A percentile compares a stretch with the other conserved stretches of the same genome.
Evolutionary conservation across 2,797 vertebrate species (phyloP).

Genomic region (Pangasius mekongensis): DNA sequence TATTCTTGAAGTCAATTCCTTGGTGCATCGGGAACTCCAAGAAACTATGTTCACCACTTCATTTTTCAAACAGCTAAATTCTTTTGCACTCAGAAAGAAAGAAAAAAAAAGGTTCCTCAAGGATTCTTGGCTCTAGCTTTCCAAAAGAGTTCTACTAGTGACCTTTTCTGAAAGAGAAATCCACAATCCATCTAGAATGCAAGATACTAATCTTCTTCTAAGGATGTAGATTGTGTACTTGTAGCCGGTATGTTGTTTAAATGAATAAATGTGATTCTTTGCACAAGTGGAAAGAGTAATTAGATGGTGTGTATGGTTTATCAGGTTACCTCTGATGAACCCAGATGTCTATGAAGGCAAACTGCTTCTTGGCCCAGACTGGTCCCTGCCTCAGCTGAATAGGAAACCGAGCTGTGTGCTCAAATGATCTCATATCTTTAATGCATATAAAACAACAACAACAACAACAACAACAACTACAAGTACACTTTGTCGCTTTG

Average conservation of each 20-base stretch:
- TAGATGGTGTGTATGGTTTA: too few species aligned
- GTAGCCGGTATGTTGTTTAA: not conserved
- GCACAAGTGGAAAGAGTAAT: not conserved
- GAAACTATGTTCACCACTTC: not conserved
- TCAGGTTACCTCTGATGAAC: not conserved
- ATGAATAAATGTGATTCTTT: not conserved
- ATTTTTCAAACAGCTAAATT: constrained; percentile 3
- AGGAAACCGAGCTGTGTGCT: not conserved
- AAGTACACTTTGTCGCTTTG: not conserved
- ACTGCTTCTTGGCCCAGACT: not conserved
- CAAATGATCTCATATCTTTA: not conserved
- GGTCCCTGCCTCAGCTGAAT: not conserved
- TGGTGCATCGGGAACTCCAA: not conserved
- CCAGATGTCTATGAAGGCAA: not conserved
- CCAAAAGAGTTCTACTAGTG: not conserved
- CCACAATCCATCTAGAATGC: not conserved
- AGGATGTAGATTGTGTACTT: not conserved
- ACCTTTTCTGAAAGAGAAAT: not conserved
- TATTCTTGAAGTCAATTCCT: constrained; percentile 9
- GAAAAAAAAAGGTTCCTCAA: not conserved
- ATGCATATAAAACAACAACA: too few species aligned
- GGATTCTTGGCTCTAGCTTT: not conserved
- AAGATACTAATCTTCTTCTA: too few species aligned
- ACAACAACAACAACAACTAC: not conserved
- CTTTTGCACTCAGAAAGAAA: not conserved